Evolutionary conservation across 2,797 vertebrate species (phyloP).

Genomic region (Mallotus villosus): DNA sequence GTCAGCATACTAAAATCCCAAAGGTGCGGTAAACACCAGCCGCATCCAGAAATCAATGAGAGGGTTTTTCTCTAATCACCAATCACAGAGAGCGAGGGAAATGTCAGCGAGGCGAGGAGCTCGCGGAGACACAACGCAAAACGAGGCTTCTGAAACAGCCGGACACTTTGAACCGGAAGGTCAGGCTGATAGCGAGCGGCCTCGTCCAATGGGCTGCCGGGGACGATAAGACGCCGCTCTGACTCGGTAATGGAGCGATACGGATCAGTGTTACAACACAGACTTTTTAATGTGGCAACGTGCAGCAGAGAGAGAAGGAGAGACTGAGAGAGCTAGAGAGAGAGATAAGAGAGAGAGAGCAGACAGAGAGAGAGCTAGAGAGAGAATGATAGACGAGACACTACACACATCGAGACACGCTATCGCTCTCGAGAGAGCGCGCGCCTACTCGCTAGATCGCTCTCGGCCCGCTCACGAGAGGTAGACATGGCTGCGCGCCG

Average conservation of each 20-base stretch:
- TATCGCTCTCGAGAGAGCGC: too few relatives aligned
- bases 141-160: constrained; percentile 11
- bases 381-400: not conserved
- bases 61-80: not conserved
- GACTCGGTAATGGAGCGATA: constrained; percentile 16
- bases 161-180: constrained; percentile 44
- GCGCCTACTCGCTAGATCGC: too few relatives aligned
- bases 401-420: too few relatives aligned
- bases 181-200: constrained; percentile 35
- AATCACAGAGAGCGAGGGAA: not conserved
- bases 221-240: constrained; percentile 33
- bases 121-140: not conserved
- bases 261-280: constrained; percentile 7
- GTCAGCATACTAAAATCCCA: too few relatives aligned
- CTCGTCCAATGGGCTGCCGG: constrained; percentile 30
- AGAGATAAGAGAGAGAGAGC: not conserved
- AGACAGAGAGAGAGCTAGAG: not conserved
- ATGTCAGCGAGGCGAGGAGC: constrained; percentile 15
- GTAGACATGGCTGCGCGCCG: too few relatives aligned
- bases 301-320: not conserved
- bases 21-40: not conserved
- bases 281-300: constrained; percentile 9
- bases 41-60: not conserved
- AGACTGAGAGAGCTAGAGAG: not conserved
- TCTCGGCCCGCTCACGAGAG: too few relatives aligned